A percentile compares a stretch with the other conserved stretches of the same genome.
Evolutionary conservation across 2,113 vertebrate species (phyloP).

Genomic region (Pseudopodoces humilis): DNA sequence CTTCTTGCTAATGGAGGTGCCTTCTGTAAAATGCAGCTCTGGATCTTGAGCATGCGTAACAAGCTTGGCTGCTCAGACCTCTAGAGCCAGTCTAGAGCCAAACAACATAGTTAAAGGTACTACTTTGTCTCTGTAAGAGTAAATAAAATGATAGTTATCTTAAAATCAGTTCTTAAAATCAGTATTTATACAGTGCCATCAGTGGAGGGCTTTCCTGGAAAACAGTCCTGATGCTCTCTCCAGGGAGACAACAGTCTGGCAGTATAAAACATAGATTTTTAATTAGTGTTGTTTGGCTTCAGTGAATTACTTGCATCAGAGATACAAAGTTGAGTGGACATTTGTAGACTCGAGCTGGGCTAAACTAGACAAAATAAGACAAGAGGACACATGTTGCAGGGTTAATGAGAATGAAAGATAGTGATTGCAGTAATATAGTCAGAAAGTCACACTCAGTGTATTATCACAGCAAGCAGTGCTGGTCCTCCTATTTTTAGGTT

Average conservation of each 20-base stretch:
- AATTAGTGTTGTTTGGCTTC: not conserved
- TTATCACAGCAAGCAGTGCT: not conserved
- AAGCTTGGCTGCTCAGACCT: accelerated
- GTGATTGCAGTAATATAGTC: not conserved
- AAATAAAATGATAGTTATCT: not conserved
- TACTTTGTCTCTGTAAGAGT: not conserved
- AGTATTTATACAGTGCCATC: not conserved
- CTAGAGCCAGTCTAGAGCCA: not conserved
- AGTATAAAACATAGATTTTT: not conserved
- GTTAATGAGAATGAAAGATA: conserved; percentile 13
- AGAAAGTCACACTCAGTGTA: not conserved
- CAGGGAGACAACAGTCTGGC: not conserved
- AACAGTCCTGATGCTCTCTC: not conserved
- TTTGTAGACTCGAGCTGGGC: not conserved
- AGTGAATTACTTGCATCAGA: not conserved
- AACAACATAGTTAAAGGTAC: not conserved
- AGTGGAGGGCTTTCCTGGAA: not conserved
- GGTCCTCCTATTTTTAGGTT: conserved; percentile 5
- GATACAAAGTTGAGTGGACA: not conserved
- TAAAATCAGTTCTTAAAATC: not conserved
- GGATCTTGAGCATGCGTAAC: not conserved
- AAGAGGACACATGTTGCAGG: not conserved
- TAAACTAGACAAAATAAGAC: not conserved
- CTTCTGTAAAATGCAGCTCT: not conserved
- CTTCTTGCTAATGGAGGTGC: not conserved